Evolutionary conservation across 2,113 vertebrate species (phyloP).

Genomic region (Fulmarus glacialis): DNA sequence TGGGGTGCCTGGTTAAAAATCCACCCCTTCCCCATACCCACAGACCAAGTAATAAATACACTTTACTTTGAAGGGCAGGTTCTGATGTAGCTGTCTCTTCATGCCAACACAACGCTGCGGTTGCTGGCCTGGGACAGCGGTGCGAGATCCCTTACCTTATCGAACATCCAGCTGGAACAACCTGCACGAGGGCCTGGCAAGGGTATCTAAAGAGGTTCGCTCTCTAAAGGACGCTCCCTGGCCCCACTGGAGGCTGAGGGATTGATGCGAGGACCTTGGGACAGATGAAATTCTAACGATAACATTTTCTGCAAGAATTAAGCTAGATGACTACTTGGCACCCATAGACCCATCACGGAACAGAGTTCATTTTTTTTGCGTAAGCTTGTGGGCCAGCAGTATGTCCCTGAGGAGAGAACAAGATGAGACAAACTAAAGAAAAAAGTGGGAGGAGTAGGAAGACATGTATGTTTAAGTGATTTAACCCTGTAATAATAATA

Average conservation of each 20-base stretch:
- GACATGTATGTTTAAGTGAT: conserved; percentile 14
- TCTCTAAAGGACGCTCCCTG: not conserved
- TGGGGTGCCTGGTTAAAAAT: not conserved
- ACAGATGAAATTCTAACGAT: not conserved
- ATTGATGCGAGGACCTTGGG: not conserved
- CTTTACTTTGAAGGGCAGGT: too few relatives aligned
- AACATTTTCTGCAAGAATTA: not conserved
- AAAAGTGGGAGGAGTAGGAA: conserved; percentile 32
- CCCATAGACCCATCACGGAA: not conserved
- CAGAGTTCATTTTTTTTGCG: not conserved
- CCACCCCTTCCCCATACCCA: not conserved
- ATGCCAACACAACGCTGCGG: accelerated
- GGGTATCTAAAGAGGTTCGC: accelerated
- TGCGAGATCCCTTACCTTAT: not conserved
- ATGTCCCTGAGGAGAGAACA: not conserved
- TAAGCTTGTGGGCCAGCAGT: not conserved
- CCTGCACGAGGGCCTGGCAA: not conserved
- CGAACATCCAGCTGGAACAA: not conserved
- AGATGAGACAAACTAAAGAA: conserved; percentile 31
- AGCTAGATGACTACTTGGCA: not conserved
- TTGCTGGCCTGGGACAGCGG: not conserved
- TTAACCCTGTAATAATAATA: conserved; percentile 30
- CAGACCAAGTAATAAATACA: not conserved
- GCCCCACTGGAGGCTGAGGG: not conserved
- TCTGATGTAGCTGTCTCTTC: not conserved